Base-by-base conservation (phyloP, 2,113 vertebrate species). In the Nestor notabilis region DNA sequence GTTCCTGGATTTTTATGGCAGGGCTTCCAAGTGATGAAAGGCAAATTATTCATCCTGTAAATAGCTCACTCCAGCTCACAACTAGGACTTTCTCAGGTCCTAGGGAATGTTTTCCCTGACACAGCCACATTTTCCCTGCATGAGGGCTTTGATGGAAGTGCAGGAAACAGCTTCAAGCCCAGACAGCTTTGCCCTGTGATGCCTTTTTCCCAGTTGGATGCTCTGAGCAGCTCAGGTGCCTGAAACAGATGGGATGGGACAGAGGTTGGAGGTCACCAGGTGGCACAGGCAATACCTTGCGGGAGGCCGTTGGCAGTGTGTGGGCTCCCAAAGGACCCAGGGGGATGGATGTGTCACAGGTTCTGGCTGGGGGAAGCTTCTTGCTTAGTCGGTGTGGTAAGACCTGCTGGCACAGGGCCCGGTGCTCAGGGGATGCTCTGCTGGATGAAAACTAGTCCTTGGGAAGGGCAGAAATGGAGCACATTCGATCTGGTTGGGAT, bases 71-170 rank as follows among this genome's bases (percentile, higher is more conserved):
- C 87, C 75, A 83, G 41, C 89, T 92, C 83, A 74, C 35, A 70
- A 63, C 74, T 71, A 47, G 75, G 93, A 81, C 77, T 90, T 95
- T 83, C 94, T 85, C 77, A 94, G 83, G 71, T 77, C 84, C 74
- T 39, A 80, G 70, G 65, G 89, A 95, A 87, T 12, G 1, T 82
- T 91, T 70, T 88, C 47, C 72, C 70, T 86, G 68, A 65, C 63
- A 80, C 47, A 90, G 72, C 14, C 14, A 1, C n/a, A 37, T 69
- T 77, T 47, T 19, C 41, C 44, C 65, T 65, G 35, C 37, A 8
- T 25, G 29, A 83, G 46, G 52, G 24, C 65, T 93, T 66, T 39
- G 76, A 50, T 28, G 55, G 50, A 89, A 78, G 52, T 29, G 55
- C 71, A 77, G 50, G 56, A 90, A 96, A 89, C 19, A 20, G 24